Evolutionary conservation across 2,888 invertebrate genomes (phyloP).

Genomic region (Gari tellinella): DNA sequence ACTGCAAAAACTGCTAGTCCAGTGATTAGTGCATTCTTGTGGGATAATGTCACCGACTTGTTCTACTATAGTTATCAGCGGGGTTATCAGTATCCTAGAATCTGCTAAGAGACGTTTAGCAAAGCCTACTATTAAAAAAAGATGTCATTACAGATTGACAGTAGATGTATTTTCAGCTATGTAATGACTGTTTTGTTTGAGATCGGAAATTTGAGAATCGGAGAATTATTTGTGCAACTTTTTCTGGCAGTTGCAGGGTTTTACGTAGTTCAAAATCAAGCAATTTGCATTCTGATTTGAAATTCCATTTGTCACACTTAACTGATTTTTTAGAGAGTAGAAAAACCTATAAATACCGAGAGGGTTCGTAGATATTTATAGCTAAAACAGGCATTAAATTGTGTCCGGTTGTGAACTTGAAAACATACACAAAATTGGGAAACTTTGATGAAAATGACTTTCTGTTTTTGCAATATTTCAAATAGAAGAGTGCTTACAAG

Average conservation of each 20-base stretch:
- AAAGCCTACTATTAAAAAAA: conserved; percentile 7
- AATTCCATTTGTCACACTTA: conserved; percentile 7
- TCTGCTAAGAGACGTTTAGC: conserved; percentile 15
- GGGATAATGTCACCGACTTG: background rate
- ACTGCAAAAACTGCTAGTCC: background rate
- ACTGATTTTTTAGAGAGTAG: conserved; percentile 15
- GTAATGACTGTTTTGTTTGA: conserved; percentile 10
- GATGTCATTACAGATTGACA: conserved; percentile 4
- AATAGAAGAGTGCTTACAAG: background rate
- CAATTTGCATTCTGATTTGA: conserved; percentile 14
- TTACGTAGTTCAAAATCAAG: conserved; percentile 23
- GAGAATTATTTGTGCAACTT: conserved; percentile 16
- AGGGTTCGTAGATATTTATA: no score
- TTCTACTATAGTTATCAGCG: background rate
- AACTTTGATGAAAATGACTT: background rate
- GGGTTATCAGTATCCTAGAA: conserved; percentile 29
- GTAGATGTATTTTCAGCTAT: background rate
- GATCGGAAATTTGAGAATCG: conserved; percentile 1
- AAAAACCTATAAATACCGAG: conserved; percentile 39
- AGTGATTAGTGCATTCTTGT: background rate
- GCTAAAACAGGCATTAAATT: no score
- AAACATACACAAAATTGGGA: conserved; percentile 7
- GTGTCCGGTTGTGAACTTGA: no score
- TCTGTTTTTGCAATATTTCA: background rate
- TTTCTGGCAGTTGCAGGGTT: conserved; percentile 26